phyloP scores from a whole-genome alignment of 1,140 invertebrate genomes.

The Zeugodacus cucurbitae region DNA sequence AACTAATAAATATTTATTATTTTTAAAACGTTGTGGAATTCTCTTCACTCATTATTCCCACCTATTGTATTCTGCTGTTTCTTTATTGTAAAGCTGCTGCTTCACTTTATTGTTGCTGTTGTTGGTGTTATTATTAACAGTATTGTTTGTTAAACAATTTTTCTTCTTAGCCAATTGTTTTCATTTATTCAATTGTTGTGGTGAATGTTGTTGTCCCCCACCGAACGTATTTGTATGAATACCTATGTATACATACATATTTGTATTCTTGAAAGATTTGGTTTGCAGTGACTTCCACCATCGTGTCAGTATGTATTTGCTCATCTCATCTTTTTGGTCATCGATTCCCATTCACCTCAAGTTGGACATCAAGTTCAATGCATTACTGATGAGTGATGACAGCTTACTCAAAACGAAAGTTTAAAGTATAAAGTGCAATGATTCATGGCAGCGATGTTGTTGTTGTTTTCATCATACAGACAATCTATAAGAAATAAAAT shows the following conservation, averaged over 20 bases:
- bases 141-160: constrained; percentile 43
- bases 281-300: not conserved
- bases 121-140: constrained; percentile 37
- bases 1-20: constrained; percentile 47
- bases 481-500: too few species aligned
- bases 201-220: not conserved
- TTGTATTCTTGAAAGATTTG: not conserved
- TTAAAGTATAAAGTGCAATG: not conserved
- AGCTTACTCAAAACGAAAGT: not conserved
- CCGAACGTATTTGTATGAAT: not conserved
- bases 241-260: not conserved
- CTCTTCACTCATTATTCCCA: constrained; percentile 18
- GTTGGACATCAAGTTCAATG: constrained; percentile 5
- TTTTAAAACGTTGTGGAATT: constrained; percentile 41
- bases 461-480: not conserved
- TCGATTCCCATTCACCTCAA: not conserved
- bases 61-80: not conserved
- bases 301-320: not conserved
- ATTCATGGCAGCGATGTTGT: not conserved
- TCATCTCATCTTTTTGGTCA: not conserved
- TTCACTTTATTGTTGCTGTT: not conserved
- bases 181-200: constrained; percentile 8
- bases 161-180: constrained; percentile 33
- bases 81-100: constrained; percentile 16
- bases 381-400: constrained; percentile 25